Conservation (phyloP, 2,113 vertebrate species). For the Neogobius melanostomus region DNA sequence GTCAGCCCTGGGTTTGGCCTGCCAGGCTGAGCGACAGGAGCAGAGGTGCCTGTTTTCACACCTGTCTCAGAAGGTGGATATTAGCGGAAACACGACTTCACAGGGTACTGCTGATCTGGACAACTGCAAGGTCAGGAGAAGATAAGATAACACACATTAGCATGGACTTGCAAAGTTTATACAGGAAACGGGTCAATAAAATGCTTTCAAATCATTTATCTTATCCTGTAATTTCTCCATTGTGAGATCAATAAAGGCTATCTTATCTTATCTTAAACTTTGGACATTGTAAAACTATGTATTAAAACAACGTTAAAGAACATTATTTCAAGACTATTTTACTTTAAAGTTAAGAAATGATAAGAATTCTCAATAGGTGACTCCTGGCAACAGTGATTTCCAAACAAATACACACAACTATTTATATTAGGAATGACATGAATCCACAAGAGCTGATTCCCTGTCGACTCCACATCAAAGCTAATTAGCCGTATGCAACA, state of each 20-base stretch:
- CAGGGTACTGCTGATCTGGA: slow-evolving; percentile 4
- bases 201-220: too few relatives aligned
- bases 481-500: background rate
- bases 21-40: slow-evolving; percentile 1
- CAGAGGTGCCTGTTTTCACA: slow-evolving; percentile 38
- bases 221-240: too few relatives aligned
- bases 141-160: slow-evolving; percentile 6
- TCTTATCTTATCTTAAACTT: too few relatives aligned
- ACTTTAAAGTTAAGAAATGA: too few relatives aligned
- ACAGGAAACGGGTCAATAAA: background rate
- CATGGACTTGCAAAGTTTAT: background rate
- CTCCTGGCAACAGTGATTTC: too few relatives aligned
- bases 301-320: too few relatives aligned
- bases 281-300: too few relatives aligned
- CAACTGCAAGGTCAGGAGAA: background rate
- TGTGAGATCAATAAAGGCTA: too few relatives aligned
- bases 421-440: background rate
- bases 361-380: too few relatives aligned
- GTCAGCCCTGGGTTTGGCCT: slow-evolving; percentile 21
- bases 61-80: slow-evolving; percentile 10
- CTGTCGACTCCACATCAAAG: background rate
- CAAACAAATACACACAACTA: too few relatives aligned
- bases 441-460: background rate
- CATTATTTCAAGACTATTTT: too few relatives aligned
- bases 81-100: slow-evolving; percentile 8